Percentiles rank a stretch among this genome's conserved stretches.
Evolutionary conservation across 2,797 vertebrate genomes (phyloP).

Genomic region (Dermochelys coriacea): DNA sequence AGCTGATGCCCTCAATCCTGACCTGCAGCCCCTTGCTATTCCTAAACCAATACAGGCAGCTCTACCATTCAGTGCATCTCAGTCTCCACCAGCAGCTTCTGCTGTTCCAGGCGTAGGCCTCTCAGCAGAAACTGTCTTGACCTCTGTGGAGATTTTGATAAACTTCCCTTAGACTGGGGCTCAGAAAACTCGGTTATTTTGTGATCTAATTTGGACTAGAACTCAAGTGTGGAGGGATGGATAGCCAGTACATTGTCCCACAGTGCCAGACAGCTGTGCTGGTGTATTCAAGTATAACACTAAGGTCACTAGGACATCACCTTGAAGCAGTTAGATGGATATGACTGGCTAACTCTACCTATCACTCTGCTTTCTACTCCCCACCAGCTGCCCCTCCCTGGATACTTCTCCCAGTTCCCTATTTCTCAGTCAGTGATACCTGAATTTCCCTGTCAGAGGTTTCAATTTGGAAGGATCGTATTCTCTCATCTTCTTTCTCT

Average conservation of each 20-base stretch:
- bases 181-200: background rate
- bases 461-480: slow-evolving; percentile 85
- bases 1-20: background rate
- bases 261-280: background rate
- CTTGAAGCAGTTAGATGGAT: accelerated
- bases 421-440: slow-evolving; percentile 64
- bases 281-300: accelerated
- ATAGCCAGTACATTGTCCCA: background rate
- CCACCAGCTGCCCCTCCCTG: background rate
- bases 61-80: background rate
- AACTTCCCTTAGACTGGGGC: background rate
- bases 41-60: accelerated
- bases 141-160: background rate
- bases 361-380: background rate
- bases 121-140: background rate
- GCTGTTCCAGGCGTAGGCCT: accelerated
- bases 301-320: background rate
- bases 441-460: slow-evolving; percentile 85
- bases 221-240: background rate
- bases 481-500: slow-evolving; percentile 76
- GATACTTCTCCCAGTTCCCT: background rate
- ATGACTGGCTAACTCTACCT: background rate
- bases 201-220: background rate
- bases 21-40: background rate
- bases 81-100: background rate